phyloP scores from a whole-genome alignment of 2,797 vertebrate genomes.

The Gastrophryne carolinensis region DNA sequence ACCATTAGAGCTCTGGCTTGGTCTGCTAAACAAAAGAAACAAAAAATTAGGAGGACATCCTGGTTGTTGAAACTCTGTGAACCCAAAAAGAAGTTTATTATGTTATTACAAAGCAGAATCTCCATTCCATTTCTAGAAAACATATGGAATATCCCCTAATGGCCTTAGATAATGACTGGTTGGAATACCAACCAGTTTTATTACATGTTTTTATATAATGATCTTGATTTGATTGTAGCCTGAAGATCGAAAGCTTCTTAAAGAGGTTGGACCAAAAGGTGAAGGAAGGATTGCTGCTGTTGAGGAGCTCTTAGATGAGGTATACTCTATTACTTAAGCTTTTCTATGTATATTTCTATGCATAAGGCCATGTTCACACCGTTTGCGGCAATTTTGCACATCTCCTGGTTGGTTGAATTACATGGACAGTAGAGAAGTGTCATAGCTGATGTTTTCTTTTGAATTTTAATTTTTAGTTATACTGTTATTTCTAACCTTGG shows the following conservation, averaged over 20 bases:
- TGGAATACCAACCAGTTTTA: not conserved
- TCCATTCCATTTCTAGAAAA: too few species aligned
- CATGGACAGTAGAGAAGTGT: too few species aligned
- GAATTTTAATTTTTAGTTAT: not conserved
- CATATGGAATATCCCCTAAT: too few species aligned
- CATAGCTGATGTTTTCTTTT: not conserved
- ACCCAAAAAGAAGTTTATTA: too few species aligned
- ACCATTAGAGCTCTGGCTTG: not conserved
- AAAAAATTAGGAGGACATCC: not conserved
- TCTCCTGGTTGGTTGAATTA: too few species aligned
- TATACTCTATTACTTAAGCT: too few species aligned
- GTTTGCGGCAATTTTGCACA: too few species aligned
- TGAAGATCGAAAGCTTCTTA: slow-evolving; percentile 63
- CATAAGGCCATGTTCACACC: too few species aligned
- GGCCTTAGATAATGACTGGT: too few species aligned
- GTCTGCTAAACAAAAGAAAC: not conserved
- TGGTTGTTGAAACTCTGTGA: too few species aligned
- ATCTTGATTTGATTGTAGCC: not conserved
- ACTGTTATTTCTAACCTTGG: not conserved
- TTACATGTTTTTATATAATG: not conserved
- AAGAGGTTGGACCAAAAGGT: slow-evolving; percentile 71
- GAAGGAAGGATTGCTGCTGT: slow-evolving; percentile 67
- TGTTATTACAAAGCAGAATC: too few species aligned
- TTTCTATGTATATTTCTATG: too few species aligned
- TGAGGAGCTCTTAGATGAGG: slow-evolving; percentile 79